Evolutionary conservation across 2,113 vertebrate species (phyloP).

Genomic region (Rhinolophus sinicus): DNA sequence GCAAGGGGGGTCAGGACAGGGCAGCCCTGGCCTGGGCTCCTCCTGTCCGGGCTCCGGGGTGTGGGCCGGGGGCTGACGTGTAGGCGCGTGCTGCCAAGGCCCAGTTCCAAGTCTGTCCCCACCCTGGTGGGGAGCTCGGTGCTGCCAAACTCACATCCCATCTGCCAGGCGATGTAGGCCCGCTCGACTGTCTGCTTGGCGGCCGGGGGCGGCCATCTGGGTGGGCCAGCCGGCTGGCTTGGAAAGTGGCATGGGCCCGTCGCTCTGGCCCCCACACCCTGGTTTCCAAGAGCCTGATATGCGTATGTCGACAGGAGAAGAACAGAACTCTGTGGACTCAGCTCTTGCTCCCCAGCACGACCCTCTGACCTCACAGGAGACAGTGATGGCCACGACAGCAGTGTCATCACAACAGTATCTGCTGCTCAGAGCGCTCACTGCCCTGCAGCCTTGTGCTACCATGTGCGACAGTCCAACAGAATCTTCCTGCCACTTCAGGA

Average conservation of each 20-base stretch:
- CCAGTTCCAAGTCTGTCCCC: slow-evolving; percentile 18
- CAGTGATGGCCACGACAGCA: rapidly evolving
- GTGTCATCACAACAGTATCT: rapidly evolving
- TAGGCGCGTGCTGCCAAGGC: background rate
- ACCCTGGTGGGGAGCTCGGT: background rate
- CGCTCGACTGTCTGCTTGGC: slow-evolving; percentile 27
- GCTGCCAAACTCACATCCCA: slow-evolving; percentile 55
- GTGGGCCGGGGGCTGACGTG: background rate
- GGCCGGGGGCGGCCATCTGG: slow-evolving; percentile 49
- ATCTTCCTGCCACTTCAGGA: background rate
- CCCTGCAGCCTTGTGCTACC: background rate
- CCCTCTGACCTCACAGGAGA: background rate
- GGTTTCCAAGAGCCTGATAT: background rate
- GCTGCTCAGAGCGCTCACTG: background rate
- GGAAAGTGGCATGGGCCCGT: slow-evolving; percentile 25
- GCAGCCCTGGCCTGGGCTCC: background rate
- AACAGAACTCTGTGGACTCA: background rate
- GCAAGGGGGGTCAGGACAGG: background rate
- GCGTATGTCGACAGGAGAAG: background rate
- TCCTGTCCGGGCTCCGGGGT: background rate
- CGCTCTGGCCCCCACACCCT: background rate
- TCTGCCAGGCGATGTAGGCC: slow-evolving; percentile 45
- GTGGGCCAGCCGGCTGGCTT: background rate
- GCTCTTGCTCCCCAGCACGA: background rate
- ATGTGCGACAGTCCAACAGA: background rate